A percentile compares a stretch with the other conserved stretches of the same genome.
phyloP scores from a whole-genome alignment of 1,140 invertebrate genomes.

The Tachypleus tridentatus region DNA sequence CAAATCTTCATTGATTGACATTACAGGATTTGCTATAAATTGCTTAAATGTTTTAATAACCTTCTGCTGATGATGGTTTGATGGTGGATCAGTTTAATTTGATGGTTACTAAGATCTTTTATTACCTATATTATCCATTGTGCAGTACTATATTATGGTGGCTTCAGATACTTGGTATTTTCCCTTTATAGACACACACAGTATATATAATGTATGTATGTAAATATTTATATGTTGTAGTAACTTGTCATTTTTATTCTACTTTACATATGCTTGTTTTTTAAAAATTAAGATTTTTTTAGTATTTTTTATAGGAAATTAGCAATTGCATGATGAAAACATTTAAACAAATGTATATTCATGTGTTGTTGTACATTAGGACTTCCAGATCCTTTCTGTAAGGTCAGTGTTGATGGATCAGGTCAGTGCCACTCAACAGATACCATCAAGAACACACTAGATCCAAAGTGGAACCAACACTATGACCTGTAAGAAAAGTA shows the following conservation, averaged over 20 bases:
- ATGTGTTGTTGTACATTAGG: slow-evolving; percentile 38
- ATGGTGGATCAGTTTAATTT: too few species aligned
- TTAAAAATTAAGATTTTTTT: neutral
- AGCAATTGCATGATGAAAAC: neutral
- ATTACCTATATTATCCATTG: too few species aligned
- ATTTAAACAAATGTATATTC: neutral
- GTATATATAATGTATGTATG: too few species aligned
- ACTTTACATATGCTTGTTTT: neutral
- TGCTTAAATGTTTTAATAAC: too few species aligned
- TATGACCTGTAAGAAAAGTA: slow-evolving; percentile 71
- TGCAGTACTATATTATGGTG: neutral
- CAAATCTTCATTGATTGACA: too few species aligned
- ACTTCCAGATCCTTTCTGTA: slow-evolving; percentile 92
- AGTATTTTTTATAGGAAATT: neutral
- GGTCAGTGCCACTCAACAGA: slow-evolving; percentile 91
- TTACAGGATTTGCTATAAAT: too few species aligned
- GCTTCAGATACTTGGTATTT: slow-evolving; percentile 15
- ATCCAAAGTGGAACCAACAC: slow-evolving; percentile 97
- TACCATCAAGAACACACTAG: slow-evolving; percentile 81
- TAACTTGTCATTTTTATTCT: neutral
- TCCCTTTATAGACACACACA: slow-evolving; percentile 4
- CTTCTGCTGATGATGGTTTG: too few species aligned
- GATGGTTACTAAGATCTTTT: too few species aligned
- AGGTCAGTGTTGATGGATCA: slow-evolving; percentile 85
- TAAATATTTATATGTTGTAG: slow-evolving; percentile 2